Conservation (phyloP, 1,140 invertebrate genomes). For the Drosophila subpulchrella region DNA sequence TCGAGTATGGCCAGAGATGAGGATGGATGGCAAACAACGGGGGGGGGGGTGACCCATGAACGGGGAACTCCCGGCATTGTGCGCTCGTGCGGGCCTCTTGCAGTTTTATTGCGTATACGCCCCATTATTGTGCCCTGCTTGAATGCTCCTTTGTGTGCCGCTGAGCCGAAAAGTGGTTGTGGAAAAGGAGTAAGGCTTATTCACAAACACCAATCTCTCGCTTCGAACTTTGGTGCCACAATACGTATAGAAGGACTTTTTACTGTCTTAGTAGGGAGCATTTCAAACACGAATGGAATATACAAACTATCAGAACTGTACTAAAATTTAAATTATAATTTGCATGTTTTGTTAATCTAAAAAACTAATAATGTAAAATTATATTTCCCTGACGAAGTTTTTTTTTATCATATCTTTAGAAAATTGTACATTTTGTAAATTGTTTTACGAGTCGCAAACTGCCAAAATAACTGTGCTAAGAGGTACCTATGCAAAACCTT, state of each 20-base stretch:
- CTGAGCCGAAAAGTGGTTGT: not conserved
- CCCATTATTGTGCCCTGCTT: constrained; percentile 52
- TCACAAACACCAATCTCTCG: constrained; percentile 10
- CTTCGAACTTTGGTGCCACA: not conserved
- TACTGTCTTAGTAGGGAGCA: too few species aligned
- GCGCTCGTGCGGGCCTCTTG: constrained; percentile 47
- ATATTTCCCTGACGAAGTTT: too few species aligned
- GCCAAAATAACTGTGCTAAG: not conserved
- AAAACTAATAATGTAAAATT: too few species aligned
- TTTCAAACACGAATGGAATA: too few species aligned
- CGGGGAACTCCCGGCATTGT: constrained; percentile 41
- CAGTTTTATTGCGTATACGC: constrained; percentile 77
- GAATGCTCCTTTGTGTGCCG: constrained; percentile 49
- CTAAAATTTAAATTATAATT: too few species aligned
- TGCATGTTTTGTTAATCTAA: not conserved
- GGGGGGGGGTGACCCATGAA: not conserved
- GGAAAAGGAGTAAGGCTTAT: not conserved
- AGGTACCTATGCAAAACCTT: not conserved
- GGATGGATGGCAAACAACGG: constrained; percentile 10
- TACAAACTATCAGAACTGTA: too few species aligned
- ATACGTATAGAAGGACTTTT: not conserved
- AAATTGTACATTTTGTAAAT: not conserved
- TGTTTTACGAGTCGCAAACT: not conserved
- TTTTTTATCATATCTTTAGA: not conserved
- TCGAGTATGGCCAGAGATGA: constrained; percentile 41